Base-by-base conservation (phyloP, 2,888 invertebrate species). In the Parapristionchus giblindavisi region DNA sequence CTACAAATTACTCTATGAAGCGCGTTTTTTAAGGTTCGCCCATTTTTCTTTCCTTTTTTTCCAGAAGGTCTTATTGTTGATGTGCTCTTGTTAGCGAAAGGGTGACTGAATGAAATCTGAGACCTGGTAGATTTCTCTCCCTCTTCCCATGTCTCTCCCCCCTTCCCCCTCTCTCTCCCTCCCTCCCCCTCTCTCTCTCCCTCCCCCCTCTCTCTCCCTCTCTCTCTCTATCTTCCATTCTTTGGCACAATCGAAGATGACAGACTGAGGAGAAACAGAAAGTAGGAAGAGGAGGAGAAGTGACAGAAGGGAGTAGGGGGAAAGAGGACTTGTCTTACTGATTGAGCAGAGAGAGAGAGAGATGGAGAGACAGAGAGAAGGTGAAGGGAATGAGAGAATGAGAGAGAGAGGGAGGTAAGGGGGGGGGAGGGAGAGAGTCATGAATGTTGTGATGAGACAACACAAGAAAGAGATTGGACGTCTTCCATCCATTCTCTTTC, bases 171-270 rank as follows among this genome's bases (percentile, higher is more conserved):
- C 36, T 36, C 60, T 27, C 34, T 5, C 58, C 17, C 2, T 24
- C 24, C 29, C 43, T n/a, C 11, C 27, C 63, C 63, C 36, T 61
- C n/a, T 61, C 27, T 61, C 61, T 61, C 36, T 27, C 52, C 60
- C n/a, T 14, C 34, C 34, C 61, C 61, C 36, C 61, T 40, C 40
- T 61, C 40, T 34, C 38, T n/a, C 40, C 32, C 63, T 58, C 3
- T 8, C 40, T 63, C 63, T 63, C 63, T 40, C 14, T 14, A 38
- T 63, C 43, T 24, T 17, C 14, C 38, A 3, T 63, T 63, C 21
- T 40, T 43, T 63, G 27, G 24, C 14, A 40, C 17, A 24, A 14
- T 17, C 3, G 38, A 63, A 27, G 63, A 14, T 40, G 24, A 27
- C 43, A 40, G 40, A 1, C 38, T 40, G 40, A 27, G 27, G 40